phyloP scores from a whole-genome alignment of 1,140 invertebrate species.

The Drosophila repletoides region DNA sequence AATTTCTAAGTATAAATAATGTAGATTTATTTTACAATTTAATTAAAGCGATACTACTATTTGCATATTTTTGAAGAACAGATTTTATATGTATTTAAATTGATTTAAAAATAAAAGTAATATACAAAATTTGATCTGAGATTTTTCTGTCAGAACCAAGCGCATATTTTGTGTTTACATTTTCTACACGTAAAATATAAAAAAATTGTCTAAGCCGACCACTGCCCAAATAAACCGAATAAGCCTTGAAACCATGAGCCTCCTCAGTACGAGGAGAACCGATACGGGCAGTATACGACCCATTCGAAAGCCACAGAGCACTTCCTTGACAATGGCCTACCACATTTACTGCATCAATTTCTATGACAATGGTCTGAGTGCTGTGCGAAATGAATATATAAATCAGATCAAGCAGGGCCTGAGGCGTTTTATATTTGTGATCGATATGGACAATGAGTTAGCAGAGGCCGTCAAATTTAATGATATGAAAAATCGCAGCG shows the following conservation, averaged over 20 bases:
- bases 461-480: background rate
- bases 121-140: background rate
- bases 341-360: constrained; percentile 62
- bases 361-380: constrained; percentile 52
- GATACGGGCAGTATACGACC: background rate
- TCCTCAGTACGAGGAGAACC: background rate
- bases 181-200: background rate
- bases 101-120: no score
- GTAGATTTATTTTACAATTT: no score
- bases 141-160: constrained; percentile 1
- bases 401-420: constrained; percentile 38
- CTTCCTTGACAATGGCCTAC: background rate
- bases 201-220: background rate
- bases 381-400: constrained; percentile 57
- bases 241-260: constrained; percentile 21
- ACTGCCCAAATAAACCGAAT: no score
- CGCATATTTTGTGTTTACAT: constrained; percentile 11
- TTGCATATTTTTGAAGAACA: no score
- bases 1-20: no score
- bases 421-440: constrained; percentile 54
- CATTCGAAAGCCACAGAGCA: background rate
- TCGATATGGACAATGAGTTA: constrained; percentile 53
- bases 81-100: background rate
- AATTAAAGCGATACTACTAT: no score
- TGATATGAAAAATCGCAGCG: background rate